These are phyloP conservation scores for Phalacrocorax brasilianus DNA, from an alignment of 2,113 vertebrate genomes.

Conservation along the genomic window DNA sequence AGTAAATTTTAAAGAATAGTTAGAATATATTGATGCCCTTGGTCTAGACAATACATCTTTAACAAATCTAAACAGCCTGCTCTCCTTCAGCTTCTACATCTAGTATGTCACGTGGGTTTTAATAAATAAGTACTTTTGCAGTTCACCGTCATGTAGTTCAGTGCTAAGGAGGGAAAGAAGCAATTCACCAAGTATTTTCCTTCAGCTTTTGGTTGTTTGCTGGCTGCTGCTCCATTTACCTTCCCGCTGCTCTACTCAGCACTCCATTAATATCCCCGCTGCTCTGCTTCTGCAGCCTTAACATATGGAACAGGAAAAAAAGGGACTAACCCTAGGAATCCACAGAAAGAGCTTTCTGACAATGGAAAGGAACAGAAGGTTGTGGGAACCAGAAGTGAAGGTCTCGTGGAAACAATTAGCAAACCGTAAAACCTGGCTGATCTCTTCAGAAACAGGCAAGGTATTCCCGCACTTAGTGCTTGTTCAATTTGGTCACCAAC, in stretches of 20 bases:
- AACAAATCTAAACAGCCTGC: background rate
- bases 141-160: background rate
- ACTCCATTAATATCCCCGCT: background rate
- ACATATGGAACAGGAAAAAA: background rate
- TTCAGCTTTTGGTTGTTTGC: background rate
- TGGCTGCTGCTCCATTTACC: background rate
- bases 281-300: background rate
- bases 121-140: background rate
- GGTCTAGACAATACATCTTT: background rate
- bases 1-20: background rate
- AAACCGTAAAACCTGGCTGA: background rate
- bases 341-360: background rate
- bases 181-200: background rate
- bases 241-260: background rate
- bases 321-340: background rate
- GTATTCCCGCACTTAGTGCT: background rate
- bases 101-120: background rate
- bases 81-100: background rate
- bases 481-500: background rate
- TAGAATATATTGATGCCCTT: background rate
- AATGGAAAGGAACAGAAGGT: background rate
- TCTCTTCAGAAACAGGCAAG: background rate
- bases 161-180: background rate
- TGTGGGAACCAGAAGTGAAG: background rate
- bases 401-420: background rate